Evolutionary conservation across 2,113 vertebrate genomes (phyloP).

Genomic region (Collichthys lucidus): DNA sequence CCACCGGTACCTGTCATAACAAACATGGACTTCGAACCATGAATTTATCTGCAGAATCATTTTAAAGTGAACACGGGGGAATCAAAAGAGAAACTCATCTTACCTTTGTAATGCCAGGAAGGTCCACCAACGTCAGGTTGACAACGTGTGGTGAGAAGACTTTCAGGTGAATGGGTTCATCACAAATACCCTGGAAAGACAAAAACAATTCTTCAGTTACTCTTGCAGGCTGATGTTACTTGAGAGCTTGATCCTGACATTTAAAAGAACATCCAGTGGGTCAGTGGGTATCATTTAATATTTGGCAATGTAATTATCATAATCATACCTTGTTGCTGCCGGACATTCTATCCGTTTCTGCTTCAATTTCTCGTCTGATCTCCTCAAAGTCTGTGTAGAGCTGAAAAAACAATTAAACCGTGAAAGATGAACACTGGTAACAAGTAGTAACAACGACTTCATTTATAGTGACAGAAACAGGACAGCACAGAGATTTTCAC

Average conservation of each 20-base stretch:
- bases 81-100: neutral
- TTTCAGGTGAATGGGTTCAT: slow-evolving; percentile 97
- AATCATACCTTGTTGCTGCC: slow-evolving; percentile 96
- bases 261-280: neutral
- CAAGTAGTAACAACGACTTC: neutral
- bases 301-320: slow-evolving; percentile 23
- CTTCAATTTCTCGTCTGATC: slow-evolving; percentile 97
- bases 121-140: slow-evolving; percentile 97
- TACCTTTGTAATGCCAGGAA: slow-evolving; percentile 99
- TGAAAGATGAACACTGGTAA: neutral
- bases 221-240: neutral
- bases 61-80: neutral
- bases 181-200: slow-evolving; percentile 90
- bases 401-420: slow-evolving; percentile 77
- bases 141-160: slow-evolving; percentile 97
- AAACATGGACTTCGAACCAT: slow-evolving; percentile 9
- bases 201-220: neutral
- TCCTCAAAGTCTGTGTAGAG: slow-evolving; percentile 96
- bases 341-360: slow-evolving; percentile 96
- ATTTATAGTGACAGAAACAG: neutral
- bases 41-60: neutral
- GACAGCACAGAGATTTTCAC: neutral
- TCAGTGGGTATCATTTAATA: neutral
- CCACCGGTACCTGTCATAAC: slow-evolving; percentile 91
- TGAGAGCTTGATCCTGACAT: neutral